phyloP scores from a whole-genome alignment of 37 sponge, comb jelly and placozoan genomes.

The Spongia lamella region DNA sequence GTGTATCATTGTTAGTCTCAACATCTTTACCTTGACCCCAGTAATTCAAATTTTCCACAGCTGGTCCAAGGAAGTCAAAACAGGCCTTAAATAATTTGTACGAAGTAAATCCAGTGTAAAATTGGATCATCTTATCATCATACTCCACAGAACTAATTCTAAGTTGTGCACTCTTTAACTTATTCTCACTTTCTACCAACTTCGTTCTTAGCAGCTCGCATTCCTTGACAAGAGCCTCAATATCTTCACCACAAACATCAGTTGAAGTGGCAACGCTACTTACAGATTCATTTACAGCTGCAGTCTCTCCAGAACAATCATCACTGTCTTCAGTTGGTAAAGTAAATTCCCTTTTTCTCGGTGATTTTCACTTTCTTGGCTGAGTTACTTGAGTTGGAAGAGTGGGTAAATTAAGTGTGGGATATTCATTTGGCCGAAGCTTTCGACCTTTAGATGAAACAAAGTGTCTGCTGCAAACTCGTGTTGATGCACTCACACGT shows the following conservation, averaged over 20 bases:
- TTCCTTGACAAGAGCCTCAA: too few species aligned
- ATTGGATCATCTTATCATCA: constrained; percentile 43
- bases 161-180: too few species aligned
- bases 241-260: too few species aligned
- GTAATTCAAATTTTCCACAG: constrained; percentile 18
- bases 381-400: constrained; percentile 22
- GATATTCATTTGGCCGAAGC: constrained; percentile 2
- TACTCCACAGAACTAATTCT: not conserved
- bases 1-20: constrained; percentile 1
- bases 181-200: too few species aligned
- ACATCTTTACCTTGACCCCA: constrained; percentile 9
- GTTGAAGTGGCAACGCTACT: too few species aligned
- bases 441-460: not conserved
- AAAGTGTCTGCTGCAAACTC: constrained; percentile 33
- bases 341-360: constrained; percentile 8
- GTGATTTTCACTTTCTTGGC: not conserved
- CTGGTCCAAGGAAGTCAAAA: constrained; percentile 32
- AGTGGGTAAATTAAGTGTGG: constrained; percentile 20
- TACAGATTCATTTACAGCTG: too few species aligned
- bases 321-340: not conserved
- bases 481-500: not conserved
- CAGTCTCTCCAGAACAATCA: too few species aligned
- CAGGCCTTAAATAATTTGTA: constrained; percentile 13
- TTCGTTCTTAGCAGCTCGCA: too few species aligned
- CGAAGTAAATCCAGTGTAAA: constrained; percentile 48